These are phyloP conservation scores for Panopea generosa DNA, from an alignment of 2,888 invertebrate genomes.

Conservation along the genomic window DNA sequence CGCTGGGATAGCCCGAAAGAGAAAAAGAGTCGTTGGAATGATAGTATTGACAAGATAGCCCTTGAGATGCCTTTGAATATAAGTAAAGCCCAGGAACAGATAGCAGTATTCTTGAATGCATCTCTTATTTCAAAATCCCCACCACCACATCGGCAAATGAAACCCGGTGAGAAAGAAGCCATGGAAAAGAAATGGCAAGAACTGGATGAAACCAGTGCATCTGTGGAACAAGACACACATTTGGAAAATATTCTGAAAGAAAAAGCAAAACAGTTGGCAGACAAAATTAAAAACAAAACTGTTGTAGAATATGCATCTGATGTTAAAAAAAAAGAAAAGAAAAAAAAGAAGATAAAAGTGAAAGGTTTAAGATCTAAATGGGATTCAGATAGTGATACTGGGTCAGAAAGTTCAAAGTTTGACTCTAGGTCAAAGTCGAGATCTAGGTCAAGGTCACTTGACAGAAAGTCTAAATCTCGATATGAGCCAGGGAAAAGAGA, in stretches of 20 bases:
- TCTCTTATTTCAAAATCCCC: constrained; percentile 48
- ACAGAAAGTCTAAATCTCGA: constrained; percentile 25
- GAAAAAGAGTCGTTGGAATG: constrained; percentile 52
- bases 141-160: constrained; percentile 58
- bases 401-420: constrained; percentile 3
- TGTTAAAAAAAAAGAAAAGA: constrained; percentile 4
- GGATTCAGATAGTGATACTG: constrained; percentile 22
- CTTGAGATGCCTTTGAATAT: constrained; percentile 25
- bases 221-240: too few relatives aligned
- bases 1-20: constrained; percentile 63
- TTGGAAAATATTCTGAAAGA: too few relatives aligned
- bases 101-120: constrained; percentile 10
- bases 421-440: constrained; percentile 15
- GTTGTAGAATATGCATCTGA: neutral
- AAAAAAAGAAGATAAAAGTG: constrained; percentile 9
- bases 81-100: constrained; percentile 28
- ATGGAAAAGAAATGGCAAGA: constrained; percentile 57
- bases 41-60: neutral
- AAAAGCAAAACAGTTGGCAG: neutral
- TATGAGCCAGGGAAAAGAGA: neutral
- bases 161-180: constrained; percentile 55
- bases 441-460: constrained; percentile 26
- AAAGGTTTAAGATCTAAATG: constrained; percentile 39
- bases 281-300: neutral
- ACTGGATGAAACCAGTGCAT: constrained; percentile 1